These are phyloP conservation scores for Dioctria linearis DNA, from an alignment of 2,888 invertebrate species.

Conservation along the genomic window DNA sequence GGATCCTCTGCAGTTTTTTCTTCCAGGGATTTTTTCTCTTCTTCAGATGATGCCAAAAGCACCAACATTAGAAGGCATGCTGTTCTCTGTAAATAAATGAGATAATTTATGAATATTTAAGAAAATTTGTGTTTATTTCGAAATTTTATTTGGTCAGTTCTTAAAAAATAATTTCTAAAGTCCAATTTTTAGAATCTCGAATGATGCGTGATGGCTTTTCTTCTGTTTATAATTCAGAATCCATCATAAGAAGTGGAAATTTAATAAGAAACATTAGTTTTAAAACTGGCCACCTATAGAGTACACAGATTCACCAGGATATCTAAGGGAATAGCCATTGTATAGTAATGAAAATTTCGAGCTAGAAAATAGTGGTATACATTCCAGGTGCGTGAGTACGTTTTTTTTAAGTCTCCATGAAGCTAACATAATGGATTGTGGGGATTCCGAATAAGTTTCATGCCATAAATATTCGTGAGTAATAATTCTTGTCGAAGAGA, in stretches of 20 bases:
- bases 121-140: constrained; percentile 3
- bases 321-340: no score
- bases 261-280: background rate
- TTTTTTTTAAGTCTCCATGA: no score
- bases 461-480: no score
- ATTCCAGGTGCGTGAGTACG: no score
- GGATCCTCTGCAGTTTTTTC: constrained; percentile 71
- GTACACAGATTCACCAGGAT: no score
- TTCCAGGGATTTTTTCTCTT: constrained; percentile 74
- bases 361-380: no score
- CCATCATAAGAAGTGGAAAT: background rate
- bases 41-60: constrained; percentile 75
- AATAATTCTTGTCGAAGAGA: no score
- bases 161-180: background rate
- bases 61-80: constrained; percentile 74
- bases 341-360: no score
- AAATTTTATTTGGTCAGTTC: background rate
- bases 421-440: no score
- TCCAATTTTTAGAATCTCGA: no score
- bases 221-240: background rate
- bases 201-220: background rate
- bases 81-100: constrained; percentile 65
- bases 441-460: no score
- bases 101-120: constrained; percentile 25
- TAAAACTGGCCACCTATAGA: background rate